A percentile compares a stretch with the other conserved stretches of the same genome.
Evolutionary conservation across 2,797 vertebrate species (phyloP).

Genomic region (Pelochelys cantorii): DNA sequence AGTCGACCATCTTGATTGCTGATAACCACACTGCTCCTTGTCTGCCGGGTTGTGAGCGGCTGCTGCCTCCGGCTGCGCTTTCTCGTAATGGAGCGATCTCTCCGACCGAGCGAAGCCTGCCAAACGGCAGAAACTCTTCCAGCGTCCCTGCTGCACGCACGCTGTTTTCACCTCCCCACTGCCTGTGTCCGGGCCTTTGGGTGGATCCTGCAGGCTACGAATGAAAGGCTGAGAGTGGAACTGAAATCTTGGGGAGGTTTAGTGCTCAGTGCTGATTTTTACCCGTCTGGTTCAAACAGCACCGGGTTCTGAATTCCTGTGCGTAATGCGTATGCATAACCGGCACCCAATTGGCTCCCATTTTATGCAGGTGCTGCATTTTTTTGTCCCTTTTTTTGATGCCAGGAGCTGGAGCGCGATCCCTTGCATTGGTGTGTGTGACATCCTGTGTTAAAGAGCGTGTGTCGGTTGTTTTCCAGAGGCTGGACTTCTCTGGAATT

Average conservation of each 20-base stretch:
- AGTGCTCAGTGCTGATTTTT: constrained; percentile 38
- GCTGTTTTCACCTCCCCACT: constrained; percentile 32
- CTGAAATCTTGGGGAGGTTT: constrained; percentile 60
- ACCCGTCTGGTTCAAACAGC: constrained; percentile 33
- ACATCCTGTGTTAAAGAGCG: constrained; percentile 36
- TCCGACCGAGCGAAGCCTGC: not conserved
- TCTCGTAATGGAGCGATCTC: not conserved
- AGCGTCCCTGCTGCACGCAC: accelerated
- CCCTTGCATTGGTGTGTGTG: not conserved
- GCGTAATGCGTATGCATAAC: not conserved
- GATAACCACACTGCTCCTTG: not conserved
- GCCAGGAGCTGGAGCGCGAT: not conserved
- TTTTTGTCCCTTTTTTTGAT: not conserved
- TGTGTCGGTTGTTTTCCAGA: constrained; percentile 80
- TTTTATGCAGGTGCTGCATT: not conserved
- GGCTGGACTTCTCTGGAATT: constrained; percentile 95
- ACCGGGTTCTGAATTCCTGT: not conserved
- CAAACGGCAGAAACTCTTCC: not conserved
- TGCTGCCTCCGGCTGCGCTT: accelerated
- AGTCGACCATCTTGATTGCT: not conserved
- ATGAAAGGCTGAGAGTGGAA: constrained; percentile 48
- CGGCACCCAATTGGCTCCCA: not conserved
- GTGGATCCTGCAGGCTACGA: constrained; percentile 41
- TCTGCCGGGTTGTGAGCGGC: not conserved
- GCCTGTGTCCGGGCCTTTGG: constrained; percentile 15